These are phyloP conservation scores for Anser brachyrhynchus DNA, from an alignment of 2,113 vertebrate genomes.

Conservation along the genomic window DNA sequence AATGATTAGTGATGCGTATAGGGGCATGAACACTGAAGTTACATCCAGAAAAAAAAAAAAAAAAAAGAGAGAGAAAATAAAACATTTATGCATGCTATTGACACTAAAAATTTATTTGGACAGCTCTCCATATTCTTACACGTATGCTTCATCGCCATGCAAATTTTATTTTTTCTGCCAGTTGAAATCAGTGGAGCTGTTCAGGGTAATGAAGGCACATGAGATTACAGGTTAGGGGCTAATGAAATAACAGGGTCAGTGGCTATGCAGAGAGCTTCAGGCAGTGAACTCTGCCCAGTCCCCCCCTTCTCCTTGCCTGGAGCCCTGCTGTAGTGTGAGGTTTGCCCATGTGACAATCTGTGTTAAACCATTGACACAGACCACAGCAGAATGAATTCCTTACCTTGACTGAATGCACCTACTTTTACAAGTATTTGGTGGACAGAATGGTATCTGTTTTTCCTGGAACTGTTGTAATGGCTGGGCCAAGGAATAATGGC, in stretches of 20 bases:
- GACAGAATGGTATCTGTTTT: not conserved
- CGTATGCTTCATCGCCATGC: not conserved
- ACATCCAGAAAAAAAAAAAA: not conserved
- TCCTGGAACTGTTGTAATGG: not conserved
- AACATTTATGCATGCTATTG: not conserved
- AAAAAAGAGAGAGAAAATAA: not conserved
- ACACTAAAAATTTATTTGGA: not conserved
- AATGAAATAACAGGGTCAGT: not conserved
- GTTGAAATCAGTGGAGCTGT: not conserved
- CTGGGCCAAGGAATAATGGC: not conserved
- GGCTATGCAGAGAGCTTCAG: not conserved
- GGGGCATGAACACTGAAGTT: not conserved
- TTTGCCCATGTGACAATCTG: fast-evolving
- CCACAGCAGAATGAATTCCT: not conserved
- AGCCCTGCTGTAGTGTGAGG: not conserved
- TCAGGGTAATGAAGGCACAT: not conserved
- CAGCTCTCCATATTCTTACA: not conserved
- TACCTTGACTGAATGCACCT: not conserved
- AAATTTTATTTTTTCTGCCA: not conserved
- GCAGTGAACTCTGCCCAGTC: not conserved
- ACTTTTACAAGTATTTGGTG: not conserved
- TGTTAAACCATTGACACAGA: not conserved
- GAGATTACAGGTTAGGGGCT: not conserved
- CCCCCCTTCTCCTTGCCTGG: not conserved
- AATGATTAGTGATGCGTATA: not conserved